A percentile compares a stretch with the other conserved stretches of the same genome.
Evolutionary conservation across 1,140 invertebrate genomes (phyloP).

Genomic region (Heliothis virescens): DNA sequence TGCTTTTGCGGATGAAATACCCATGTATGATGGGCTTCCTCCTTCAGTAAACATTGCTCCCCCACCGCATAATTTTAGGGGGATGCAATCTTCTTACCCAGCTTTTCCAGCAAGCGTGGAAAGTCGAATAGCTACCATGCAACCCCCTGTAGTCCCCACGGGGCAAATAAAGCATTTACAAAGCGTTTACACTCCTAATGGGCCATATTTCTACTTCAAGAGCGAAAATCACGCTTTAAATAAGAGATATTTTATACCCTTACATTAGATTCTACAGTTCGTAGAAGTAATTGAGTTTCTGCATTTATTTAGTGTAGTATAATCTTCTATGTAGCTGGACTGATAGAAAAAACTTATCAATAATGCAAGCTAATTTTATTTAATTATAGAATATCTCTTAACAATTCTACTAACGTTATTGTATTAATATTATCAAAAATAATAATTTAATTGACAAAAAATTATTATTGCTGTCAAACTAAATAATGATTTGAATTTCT

Average conservation of each 20-base stretch:
- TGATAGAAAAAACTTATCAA: neutral
- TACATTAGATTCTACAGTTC: neutral
- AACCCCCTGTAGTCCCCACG: conserved; percentile 70
- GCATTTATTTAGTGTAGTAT: conserved; percentile 20
- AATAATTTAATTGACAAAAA: neutral
- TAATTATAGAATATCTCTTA: neutral
- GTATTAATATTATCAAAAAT: too few relatives aligned
- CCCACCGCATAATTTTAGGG: neutral
- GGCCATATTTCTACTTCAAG: conserved; percentile 30
- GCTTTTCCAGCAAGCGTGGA: conserved; percentile 80
- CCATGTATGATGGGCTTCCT: neutral
- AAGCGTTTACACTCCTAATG: conserved; percentile 9
- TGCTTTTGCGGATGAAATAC: neutral
- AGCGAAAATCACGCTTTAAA: neutral
- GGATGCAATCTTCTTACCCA: neutral
- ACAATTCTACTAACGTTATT: too few relatives aligned
- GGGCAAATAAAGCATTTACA: neutral
- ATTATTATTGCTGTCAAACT: too few relatives aligned
- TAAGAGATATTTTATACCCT: conserved; percentile 10
- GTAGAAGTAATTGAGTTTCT: neutral
- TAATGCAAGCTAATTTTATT: neutral
- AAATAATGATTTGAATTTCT: too few relatives aligned
- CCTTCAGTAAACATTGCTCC: neutral
- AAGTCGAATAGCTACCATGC: conserved; percentile 84
- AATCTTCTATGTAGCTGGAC: neutral